Conservation (phyloP, 2,113 vertebrate genomes). For the Oostethus manadensis region DNA sequence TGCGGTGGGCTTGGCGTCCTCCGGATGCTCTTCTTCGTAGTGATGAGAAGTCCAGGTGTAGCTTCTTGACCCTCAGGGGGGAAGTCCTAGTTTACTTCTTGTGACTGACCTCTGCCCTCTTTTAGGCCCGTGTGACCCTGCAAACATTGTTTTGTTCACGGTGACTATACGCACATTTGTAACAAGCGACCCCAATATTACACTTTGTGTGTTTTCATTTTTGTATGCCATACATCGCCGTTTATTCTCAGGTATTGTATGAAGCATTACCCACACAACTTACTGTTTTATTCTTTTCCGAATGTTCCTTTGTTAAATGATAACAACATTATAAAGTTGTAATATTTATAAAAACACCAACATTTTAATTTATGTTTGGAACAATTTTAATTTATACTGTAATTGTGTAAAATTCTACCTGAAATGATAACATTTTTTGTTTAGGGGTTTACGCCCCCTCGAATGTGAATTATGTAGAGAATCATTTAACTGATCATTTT, state of each 20-base stretch:
- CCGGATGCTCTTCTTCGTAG: constrained; percentile 24
- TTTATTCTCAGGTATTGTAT: not conserved
- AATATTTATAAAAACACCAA: no score
- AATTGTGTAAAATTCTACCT: no score
- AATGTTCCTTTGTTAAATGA: no score
- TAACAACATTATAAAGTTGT: no score
- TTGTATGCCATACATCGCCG: not conserved
- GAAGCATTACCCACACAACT: not conserved
- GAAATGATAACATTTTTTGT: no score
- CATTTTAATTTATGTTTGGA: no score
- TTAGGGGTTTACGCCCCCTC: no score
- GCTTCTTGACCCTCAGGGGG: constrained; percentile 47
- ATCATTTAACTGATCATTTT: no score
- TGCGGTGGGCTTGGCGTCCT: constrained; percentile 12
- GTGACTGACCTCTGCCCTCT: constrained; percentile 22
- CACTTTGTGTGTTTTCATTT: not conserved
- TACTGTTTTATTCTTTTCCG: no score
- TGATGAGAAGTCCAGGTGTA: constrained; percentile 66
- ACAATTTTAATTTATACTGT: no score
- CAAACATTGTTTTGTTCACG: not conserved
- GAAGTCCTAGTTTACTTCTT: constrained; percentile 62
- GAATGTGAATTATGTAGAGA: no score
- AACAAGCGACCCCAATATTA: not conserved
- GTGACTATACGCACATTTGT: not conserved
- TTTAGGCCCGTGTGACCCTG: constrained; percentile 15